Base-by-base conservation (phyloP, 2,888 invertebrate genomes). In the Papilio elwesi region DNA sequence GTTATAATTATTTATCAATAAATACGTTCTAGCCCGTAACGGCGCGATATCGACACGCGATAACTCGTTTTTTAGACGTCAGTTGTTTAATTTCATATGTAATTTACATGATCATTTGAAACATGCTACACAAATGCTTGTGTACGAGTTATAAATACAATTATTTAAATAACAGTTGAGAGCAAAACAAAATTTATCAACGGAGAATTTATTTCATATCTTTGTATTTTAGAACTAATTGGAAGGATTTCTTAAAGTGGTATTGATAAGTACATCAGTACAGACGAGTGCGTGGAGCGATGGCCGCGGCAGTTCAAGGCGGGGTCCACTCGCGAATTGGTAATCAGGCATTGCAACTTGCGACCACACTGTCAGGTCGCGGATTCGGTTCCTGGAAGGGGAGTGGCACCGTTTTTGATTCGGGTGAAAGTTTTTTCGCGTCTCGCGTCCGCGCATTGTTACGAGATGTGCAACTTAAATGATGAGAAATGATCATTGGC, bases 1-100 rank as follows among this genome's bases (percentile, higher is more conserved):
- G 76, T 70, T 77, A 81, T 83, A 82, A 84, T 85, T 84, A 83
- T 85, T 83, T 83, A 83, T 82, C 84, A 80, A 84, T 85, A 82
- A 77, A 65, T 59, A 62, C 47, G 52, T 2, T 26, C 49, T 10
- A 43, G 36, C 15, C 59, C 53, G 72, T 68, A 48, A 52, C 69
- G 68, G 15, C 6, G 26, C 49, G 51, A 10, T 59, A 59, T 48
- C 47, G 43, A 49, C 69, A 68, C 64, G 72, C 68, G 55, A 71
- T 71, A 59, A 52, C 43, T 38, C 53, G 26, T 48, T 64, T 70
- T 51, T 65, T 57, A 43, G 15, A n/a, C 13, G 64, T 47, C 64
- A 48, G 36, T 13, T 52, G 47, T 43, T 9, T 6, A 6, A 43
- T 7, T 43, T 43, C 43, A 43, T 43, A 43, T 43, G 43, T 43